Conservation (phyloP, 2,797 vertebrate species). For the Acanthurus lineatus region DNA sequence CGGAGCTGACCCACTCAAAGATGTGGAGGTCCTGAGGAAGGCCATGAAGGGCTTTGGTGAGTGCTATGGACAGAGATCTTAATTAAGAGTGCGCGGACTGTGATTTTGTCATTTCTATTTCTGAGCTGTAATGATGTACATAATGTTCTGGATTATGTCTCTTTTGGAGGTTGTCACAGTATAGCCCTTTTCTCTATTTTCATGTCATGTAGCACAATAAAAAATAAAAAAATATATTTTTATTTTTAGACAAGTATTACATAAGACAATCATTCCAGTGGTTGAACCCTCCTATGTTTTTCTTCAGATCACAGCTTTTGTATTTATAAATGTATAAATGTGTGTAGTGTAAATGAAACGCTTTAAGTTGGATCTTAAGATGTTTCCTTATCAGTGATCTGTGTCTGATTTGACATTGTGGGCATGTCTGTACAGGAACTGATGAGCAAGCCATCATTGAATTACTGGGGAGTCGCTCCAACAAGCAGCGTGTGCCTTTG, state of each 20-base stretch:
- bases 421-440: constrained; percentile 88
- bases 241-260: too few relatives aligned
- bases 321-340: neutral
- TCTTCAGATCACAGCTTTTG: neutral
- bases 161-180: neutral
- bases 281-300: neutral
- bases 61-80: constrained; percentile 46
- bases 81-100: neutral
- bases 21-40: constrained; percentile 96
- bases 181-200: too few relatives aligned
- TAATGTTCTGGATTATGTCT: constrained; percentile 1
- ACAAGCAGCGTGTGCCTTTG: constrained; percentile 92
- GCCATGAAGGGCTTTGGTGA: constrained; percentile 99
- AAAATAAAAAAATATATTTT: too few relatives aligned
- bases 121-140: neutral
- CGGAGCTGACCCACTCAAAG: constrained; percentile 92
- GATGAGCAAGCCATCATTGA: constrained; percentile 97
- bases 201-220: too few relatives aligned
- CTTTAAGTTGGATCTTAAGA: neutral
- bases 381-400: constrained; percentile 1
- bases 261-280: too few relatives aligned
- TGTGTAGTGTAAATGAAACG: neutral
- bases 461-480: constrained; percentile 93
- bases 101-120: neutral
- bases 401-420: constrained; percentile 24